phyloP scores from a whole-genome alignment of 1,140 invertebrate species.

The Neuroterus valhalla region DNA sequence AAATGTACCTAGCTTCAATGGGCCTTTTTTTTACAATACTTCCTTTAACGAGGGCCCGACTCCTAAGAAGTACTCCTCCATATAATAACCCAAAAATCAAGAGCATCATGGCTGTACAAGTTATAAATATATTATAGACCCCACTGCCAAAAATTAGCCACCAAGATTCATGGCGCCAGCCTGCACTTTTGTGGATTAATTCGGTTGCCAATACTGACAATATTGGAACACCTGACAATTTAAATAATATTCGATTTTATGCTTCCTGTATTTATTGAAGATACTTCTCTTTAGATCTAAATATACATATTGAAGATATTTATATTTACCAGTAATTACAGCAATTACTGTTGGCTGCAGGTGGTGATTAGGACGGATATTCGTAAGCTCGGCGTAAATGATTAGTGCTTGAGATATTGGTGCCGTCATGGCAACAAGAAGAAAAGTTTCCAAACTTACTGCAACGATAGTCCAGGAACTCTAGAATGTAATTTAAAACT shows the following conservation, averaged over 20 bases:
- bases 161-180: slow-evolving; percentile 76
- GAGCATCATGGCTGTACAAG: slow-evolving; percentile 75
- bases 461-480: slow-evolving; percentile 70
- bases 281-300: neutral
- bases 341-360: slow-evolving; percentile 77
- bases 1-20: slow-evolving; percentile 66
- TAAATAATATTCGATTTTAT: slow-evolving; percentile 16
- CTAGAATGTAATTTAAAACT: slow-evolving; percentile 59
- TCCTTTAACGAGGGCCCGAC: slow-evolving; percentile 71
- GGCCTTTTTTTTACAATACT: slow-evolving; percentile 69
- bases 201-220: slow-evolving; percentile 77
- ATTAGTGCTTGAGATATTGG: slow-evolving; percentile 78
- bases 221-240: slow-evolving; percentile 74
- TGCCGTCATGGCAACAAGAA: slow-evolving; percentile 76
- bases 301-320: slow-evolving; percentile 11
- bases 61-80: slow-evolving; percentile 73
- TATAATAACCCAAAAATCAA: slow-evolving; percentile 76
- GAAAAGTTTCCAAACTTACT: slow-evolving; percentile 74
- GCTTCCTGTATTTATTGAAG: neutral
- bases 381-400: slow-evolving; percentile 77
- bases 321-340: slow-evolving; percentile 75
- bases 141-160: slow-evolving; percentile 76
- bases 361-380: slow-evolving; percentile 72
- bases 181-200: slow-evolving; percentile 75
- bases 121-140: slow-evolving; percentile 77